Evolutionary conservation across 1,140 invertebrate species (phyloP).

Genomic region (Drosophila oshimai): DNA sequence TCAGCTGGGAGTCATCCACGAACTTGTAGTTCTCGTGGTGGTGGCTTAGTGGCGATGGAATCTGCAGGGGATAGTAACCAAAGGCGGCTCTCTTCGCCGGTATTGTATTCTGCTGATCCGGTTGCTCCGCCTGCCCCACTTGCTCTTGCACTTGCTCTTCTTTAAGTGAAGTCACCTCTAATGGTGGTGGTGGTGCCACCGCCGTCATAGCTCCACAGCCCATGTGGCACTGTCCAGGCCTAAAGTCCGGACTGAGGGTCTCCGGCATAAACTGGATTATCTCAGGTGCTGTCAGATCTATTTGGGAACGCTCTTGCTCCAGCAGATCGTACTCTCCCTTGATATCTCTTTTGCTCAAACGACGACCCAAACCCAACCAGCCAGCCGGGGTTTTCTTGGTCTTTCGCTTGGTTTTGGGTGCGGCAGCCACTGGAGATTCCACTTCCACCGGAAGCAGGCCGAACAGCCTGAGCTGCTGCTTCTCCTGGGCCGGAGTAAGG

Average conservation of each 20-base stretch:
- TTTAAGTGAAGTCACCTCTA: no score
- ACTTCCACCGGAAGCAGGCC: slow-evolving; percentile 16
- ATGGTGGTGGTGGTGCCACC: neutral
- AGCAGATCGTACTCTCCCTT: slow-evolving; percentile 76
- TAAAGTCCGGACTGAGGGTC: slow-evolving; percentile 64
- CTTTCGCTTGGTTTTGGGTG: slow-evolving; percentile 51
- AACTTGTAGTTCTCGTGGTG: slow-evolving; percentile 45
- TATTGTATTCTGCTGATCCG: slow-evolving; percentile 37
- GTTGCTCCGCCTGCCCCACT: neutral
- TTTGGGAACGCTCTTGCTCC: slow-evolving; percentile 61
- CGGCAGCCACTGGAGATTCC: neutral
- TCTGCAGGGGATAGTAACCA: slow-evolving; percentile 52
- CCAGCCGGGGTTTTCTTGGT: slow-evolving; percentile 46
- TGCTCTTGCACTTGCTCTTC: neutral
- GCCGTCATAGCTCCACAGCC: slow-evolving; percentile 51
- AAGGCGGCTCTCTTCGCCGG: slow-evolving; percentile 47
- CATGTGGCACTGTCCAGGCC: slow-evolving; percentile 62
- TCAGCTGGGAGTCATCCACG: slow-evolving; percentile 55
- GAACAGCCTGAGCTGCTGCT: slow-evolving; percentile 48
- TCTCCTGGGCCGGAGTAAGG: slow-evolving; percentile 38
- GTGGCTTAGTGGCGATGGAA: slow-evolving; percentile 37
- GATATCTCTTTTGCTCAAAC: slow-evolving; percentile 66
- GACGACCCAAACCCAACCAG: slow-evolving; percentile 31
- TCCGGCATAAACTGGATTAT: slow-evolving; percentile 81
- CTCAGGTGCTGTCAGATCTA: slow-evolving; percentile 70